Evolutionary conservation across 2,888 invertebrate species (phyloP), one percentile per base, ranked within the genome.

Genomic region (Synanthedon andrenaeformis): DNA sequence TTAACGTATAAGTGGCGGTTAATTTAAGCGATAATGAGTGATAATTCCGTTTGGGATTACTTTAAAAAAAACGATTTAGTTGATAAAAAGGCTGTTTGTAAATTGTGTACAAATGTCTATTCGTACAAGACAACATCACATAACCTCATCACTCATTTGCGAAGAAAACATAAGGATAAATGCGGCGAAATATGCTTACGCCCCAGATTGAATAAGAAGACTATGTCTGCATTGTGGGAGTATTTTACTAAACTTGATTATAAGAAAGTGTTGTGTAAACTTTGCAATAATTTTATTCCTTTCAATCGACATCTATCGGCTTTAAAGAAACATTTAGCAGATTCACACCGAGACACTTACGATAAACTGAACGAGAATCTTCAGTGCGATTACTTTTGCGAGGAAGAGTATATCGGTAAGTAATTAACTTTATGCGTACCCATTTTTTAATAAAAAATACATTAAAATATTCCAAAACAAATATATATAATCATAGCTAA

Each of bases 291-390:
- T 17, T 1, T 28, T 1, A 52, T 58, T 3, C 65, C 65, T 1
- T 64, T 54, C 41, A 59, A 54, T 51, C 54, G 57, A 3, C 62
- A 62, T 2, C 49, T 57, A 0, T 23, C 57, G 0, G 64, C 63
- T 54, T 54, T 65, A 11, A 59, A 52, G 23, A 48, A 42, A 1
- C 66, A 66, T 55, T 53, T 62, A 4, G 41, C 19, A 4, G 53
- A 45, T 11, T 19, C 11, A 8, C 57, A 58, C n/a, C 4, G 8
- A 6, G 49, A 48, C 2, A 13, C 4, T 45, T 45, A 13, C 45
- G 14, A n/a, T 8, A n/a, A 45, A 14, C 11, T n/a, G n/a, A 45
- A 13, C 13, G 45, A 45, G n/a, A n/a, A 45, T 45, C 13, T 45
- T 12, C n/a, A 10, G 14, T 13, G 13, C 3, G 45, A 45, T 14